Conservation (phyloP, 2,113 vertebrate genomes). For the Nycticryphes semicollaris region DNA sequence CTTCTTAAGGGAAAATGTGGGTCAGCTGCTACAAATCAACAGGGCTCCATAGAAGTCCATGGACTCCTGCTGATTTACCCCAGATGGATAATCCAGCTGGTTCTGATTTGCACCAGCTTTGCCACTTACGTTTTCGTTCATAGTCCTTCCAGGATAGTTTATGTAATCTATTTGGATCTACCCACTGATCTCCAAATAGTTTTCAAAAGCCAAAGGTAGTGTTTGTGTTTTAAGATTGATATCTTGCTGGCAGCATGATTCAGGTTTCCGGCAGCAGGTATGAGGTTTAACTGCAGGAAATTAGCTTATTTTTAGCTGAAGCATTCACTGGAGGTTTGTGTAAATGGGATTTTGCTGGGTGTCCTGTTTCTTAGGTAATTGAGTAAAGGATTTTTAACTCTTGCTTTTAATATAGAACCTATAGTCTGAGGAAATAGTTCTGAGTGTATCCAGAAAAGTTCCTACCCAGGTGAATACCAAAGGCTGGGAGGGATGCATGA, state of each 20-base stretch:
- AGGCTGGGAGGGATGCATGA: background rate
- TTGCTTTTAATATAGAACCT: background rate
- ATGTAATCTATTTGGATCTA: background rate
- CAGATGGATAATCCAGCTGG: background rate
- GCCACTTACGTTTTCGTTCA: background rate
- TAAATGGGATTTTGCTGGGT: conserved; percentile 11
- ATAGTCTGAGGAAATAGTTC: background rate
- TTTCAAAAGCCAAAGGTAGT: background rate
- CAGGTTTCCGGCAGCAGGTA: conserved; percentile 44
- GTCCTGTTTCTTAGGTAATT: conserved; percentile 17
- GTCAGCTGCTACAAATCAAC: background rate
- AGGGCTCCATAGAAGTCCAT: background rate
- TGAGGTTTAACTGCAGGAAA: conserved; percentile 42
- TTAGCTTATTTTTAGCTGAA: conserved; percentile 33
- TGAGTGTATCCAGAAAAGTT: background rate
- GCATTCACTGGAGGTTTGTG: conserved; percentile 7
- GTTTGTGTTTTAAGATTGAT: conserved; percentile 10
- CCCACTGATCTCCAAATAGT: background rate
- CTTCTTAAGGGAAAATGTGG: background rate
- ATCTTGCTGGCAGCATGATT: background rate
- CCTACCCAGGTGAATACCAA: background rate
- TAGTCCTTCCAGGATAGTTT: background rate
- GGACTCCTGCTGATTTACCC: background rate
- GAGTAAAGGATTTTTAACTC: background rate
- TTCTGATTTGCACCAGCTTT: background rate